phyloP scores from a whole-genome alignment of 1,140 invertebrate genomes.

The Bactericera cockerelli region DNA sequence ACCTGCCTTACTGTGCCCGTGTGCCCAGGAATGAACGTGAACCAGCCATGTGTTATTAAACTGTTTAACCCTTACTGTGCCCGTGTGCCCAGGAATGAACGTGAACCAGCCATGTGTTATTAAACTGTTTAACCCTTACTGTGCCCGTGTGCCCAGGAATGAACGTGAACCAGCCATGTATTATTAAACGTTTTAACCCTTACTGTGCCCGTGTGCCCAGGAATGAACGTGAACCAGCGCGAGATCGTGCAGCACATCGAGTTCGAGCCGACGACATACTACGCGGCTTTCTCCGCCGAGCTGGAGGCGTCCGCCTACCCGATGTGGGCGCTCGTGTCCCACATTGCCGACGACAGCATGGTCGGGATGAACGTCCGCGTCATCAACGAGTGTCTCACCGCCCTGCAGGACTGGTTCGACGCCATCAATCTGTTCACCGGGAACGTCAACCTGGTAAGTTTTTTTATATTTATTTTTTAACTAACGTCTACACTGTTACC shows the following conservation, averaged over 20 bases:
- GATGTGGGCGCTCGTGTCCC: constrained; percentile 89
- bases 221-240: constrained; percentile 88
- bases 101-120: no score
- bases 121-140: no score
- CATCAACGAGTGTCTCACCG: constrained; percentile 51
- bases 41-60: no score
- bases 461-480: background rate
- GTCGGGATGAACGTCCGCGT: constrained; percentile 53
- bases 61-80: no score
- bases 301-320: constrained; percentile 89
- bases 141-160: constrained; percentile 66
- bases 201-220: no score
- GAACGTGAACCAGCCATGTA: constrained; percentile 89
- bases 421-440: constrained; percentile 48
- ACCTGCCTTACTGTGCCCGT: no score
- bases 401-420: constrained; percentile 73
- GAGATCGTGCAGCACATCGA: constrained; percentile 85
- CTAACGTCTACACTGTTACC: no score
- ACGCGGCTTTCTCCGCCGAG: constrained; percentile 91
- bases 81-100: no score
- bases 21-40: no score
- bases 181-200: no score
- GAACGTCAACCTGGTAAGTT: constrained; percentile 45
- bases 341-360: constrained; percentile 57
- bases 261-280: constrained; percentile 92